Percentiles rank a stretch among this genome's conserved stretches.
phyloP scores from a whole-genome alignment of 2,797 vertebrate species.

The Echeneis naucrates region DNA sequence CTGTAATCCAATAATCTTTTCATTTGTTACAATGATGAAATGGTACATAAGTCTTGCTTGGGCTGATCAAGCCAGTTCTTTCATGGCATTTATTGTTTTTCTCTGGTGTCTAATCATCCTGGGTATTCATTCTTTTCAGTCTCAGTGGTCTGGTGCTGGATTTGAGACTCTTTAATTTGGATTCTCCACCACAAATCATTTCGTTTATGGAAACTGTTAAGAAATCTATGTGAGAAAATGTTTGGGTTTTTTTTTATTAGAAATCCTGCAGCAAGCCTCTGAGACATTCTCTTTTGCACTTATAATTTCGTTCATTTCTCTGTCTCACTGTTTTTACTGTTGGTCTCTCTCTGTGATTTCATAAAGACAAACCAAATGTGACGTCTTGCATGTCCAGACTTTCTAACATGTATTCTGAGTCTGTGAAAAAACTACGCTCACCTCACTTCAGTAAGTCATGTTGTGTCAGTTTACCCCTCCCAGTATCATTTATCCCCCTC shows the following conservation, averaged over 20 bases:
- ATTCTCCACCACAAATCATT: neutral
- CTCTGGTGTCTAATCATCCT: constrained; percentile 34
- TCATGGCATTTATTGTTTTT: constrained; percentile 34
- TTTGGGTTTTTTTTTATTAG: neutral
- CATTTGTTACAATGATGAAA: constrained; percentile 31
- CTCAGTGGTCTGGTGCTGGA: constrained; percentile 50
- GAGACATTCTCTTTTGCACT: constrained; percentile 48
- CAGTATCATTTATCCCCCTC: constrained; percentile 28
- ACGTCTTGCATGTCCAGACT: constrained; percentile 95
- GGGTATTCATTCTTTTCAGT: constrained; percentile 51
- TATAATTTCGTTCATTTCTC: constrained; percentile 69
- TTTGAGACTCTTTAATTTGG: constrained; percentile 15
- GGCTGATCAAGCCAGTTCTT: constrained; percentile 32
- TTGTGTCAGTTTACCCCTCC: constrained; percentile 60
- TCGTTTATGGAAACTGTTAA: neutral
- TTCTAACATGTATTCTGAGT: constrained; percentile 93
- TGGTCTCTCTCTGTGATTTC: constrained; percentile 87
- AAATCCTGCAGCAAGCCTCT: constrained; percentile 52
- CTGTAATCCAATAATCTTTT: constrained; percentile 14
- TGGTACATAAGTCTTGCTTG: neutral
- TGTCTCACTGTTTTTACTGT: constrained; percentile 81
- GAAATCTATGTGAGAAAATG: neutral
- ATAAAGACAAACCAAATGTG: constrained; percentile 90
- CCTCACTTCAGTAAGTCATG: constrained; percentile 93
- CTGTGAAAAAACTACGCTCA: constrained; percentile 93